These are phyloP conservation scores for Microcebus griseorufus DNA, from an alignment of 2,113 vertebrate genomes.

Conservation along the genomic window DNA sequence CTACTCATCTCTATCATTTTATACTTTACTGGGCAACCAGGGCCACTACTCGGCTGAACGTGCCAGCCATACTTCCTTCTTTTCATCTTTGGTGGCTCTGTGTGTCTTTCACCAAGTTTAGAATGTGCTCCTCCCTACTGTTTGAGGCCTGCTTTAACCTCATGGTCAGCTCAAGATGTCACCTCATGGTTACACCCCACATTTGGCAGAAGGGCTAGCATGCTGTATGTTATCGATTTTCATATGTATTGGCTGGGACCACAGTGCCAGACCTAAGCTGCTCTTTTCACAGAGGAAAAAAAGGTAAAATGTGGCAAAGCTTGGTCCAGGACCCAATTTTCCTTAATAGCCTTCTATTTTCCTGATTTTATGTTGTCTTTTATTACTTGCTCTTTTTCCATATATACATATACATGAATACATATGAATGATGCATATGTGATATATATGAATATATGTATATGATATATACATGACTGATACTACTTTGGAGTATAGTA, in stretches of 20 bases:
- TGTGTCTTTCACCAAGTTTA: neutral
- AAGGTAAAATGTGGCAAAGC: neutral
- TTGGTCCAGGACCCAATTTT: neutral
- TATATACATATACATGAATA: neutral
- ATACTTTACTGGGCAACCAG: neutral
- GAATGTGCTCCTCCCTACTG: neutral
- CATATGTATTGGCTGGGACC: neutral
- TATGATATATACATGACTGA: neutral
- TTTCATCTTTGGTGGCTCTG: neutral
- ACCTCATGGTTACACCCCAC: neutral
- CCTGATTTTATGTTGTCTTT: neutral
- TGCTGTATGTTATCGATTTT: neutral
- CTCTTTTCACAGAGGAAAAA: neutral
- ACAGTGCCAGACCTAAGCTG: neutral
- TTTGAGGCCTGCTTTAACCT: neutral
- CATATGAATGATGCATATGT: neutral
- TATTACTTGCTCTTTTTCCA: neutral
- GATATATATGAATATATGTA: neutral
- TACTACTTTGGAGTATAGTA: neutral
- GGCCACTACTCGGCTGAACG: accelerated
- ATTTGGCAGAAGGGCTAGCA: neutral
- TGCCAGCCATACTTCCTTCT: neutral
- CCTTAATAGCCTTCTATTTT: neutral
- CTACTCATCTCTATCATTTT: neutral
- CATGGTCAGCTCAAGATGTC: neutral